Base-by-base conservation (phyloP, 2,797 vertebrate species). In the Oreonectes daqikongensis region DNA sequence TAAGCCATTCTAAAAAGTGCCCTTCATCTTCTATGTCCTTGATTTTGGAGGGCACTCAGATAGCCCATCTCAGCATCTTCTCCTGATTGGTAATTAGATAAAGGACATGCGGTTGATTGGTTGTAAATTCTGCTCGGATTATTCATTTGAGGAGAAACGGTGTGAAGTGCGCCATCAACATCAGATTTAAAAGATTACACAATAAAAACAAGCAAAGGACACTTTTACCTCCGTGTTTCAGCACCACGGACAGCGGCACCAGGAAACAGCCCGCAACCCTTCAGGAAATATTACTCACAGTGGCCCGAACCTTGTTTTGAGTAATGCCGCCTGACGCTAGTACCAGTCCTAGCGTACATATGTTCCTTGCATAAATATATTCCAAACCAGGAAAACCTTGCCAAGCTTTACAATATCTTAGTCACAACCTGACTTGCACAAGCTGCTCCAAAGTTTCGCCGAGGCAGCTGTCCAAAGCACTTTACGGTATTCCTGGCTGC, bases 11-110 rank as follows among this genome's bases (percentile, higher is more conserved):
- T 78, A 79, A 86, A 83, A 79, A 69, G 78, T 86, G 86, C 85
- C 84, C 84, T 88, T 89, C 82, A 85, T 73, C 60, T n/a, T 78
- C 30, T 52, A 40, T 82, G 85, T 80, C 87, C 85, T 89, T 89
- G 78, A 77, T 83, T 82, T 84, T 50, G 79, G 38, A 84, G 80
- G 66, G 78, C 61, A 78, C 53, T 69, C 35, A 83, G 65, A 80
- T 78, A 67, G 72, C 70, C 66, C 78, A 76, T 81, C 77, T 72
- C 57, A 85, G 83, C 82, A 81, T 86, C 85, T 77, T 78, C 71
- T 85, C 85, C 85, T 77, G 82, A 78, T 86, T 84, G 78, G 64
- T 87, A 84, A 90, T 83, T 78, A 80, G 79, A 85, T 87, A 77
- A 84, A 79, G 82, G 76, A 83, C 79, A 86, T 86, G 64, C 1